phyloP scores from a whole-genome alignment of 2,888 invertebrate species.

The Drosophila longiperda region DNA sequence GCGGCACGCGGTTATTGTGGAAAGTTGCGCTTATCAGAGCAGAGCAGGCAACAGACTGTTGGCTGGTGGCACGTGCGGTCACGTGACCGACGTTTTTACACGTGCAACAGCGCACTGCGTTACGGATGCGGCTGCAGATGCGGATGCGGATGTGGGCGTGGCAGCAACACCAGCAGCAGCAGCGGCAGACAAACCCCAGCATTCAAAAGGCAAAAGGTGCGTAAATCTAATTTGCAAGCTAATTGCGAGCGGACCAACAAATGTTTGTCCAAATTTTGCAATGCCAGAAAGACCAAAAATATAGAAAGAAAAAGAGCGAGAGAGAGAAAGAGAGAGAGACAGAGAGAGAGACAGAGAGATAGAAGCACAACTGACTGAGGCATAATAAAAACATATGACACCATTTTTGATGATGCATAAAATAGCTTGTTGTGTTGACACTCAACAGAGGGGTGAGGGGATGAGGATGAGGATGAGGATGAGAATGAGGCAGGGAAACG shows the following conservation, averaged over 20 bases:
- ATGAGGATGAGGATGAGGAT: too few relatives aligned
- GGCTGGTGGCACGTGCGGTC: slow-evolving; percentile 72
- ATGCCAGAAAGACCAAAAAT: slow-evolving; percentile 6
- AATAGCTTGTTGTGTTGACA: slow-evolving; percentile 67
- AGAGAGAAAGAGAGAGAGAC: neutral
- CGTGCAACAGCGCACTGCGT: slow-evolving; percentile 63
- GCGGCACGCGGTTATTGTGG: slow-evolving; percentile 51
- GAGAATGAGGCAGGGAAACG: neutral
- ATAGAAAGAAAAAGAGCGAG: neutral
- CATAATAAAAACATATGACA: slow-evolving; percentile 73
- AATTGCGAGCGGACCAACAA: slow-evolving; percentile 62
- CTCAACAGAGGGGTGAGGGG: slow-evolving; percentile 17
- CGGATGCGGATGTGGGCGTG: slow-evolving; percentile 31
- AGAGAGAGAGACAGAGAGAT: too few relatives aligned
- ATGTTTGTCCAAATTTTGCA: slow-evolving; percentile 40
- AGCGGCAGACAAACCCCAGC: neutral
- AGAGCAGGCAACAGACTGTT: slow-evolving; percentile 31
- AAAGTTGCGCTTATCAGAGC: slow-evolving; percentile 74
- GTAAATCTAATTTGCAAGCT: slow-evolving; percentile 65
- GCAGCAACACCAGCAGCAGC: neutral
- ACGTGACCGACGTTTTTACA: slow-evolving; percentile 78
- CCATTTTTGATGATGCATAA: slow-evolving; percentile 70
- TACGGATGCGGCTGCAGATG: slow-evolving; percentile 45
- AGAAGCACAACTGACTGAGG: slow-evolving; percentile 1
- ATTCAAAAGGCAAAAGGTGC: slow-evolving; percentile 29